A percentile compares a stretch with the other conserved stretches of the same genome.
Evolutionary conservation across 2,797 vertebrate genomes (phyloP).

Genomic region (Lateolabrax maculatus): DNA sequence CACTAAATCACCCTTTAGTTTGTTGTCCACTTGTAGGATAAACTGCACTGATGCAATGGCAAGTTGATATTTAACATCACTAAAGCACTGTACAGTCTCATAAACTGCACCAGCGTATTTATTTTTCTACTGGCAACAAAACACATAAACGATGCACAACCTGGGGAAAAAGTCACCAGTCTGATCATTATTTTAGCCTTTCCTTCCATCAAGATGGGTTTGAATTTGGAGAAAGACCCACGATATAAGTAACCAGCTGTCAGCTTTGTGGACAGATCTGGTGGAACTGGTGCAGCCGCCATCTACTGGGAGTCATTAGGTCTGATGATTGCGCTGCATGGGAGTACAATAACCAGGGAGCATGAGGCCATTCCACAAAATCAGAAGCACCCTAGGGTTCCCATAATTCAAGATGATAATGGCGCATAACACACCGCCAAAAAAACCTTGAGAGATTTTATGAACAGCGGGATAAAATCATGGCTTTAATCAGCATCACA

Average conservation of each 20-base stretch:
- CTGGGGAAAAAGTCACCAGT: not conserved
- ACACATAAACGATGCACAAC: not conserved
- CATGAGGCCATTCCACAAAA: constrained; percentile 52
- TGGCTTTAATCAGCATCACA: constrained; percentile 41
- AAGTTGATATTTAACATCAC: not conserved
- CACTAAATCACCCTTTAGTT: not conserved
- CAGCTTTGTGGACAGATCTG: constrained; percentile 34
- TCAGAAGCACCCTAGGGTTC: constrained; percentile 44
- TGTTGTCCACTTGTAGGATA: not conserved
- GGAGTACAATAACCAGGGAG: constrained; percentile 51
- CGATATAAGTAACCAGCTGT: constrained; percentile 42
- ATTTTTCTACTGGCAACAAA: not conserved
- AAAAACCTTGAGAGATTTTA: constrained; percentile 47
- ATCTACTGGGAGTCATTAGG: constrained; percentile 56
- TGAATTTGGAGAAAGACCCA: constrained; percentile 18
- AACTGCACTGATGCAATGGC: not conserved
- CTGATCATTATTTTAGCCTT: constrained; percentile 20
- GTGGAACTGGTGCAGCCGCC: constrained; percentile 27
- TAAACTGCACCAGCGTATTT: not conserved
- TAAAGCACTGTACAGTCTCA: not conserved
- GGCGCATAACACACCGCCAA: constrained; percentile 16
- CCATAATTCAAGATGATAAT: constrained; percentile 61
- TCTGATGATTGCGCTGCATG: constrained; percentile 54
- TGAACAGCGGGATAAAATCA: constrained; percentile 43
- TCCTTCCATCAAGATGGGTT: constrained; percentile 18